These are phyloP conservation scores for Myotis pilosus DNA, from an alignment of 2,797 vertebrate genomes.

Conservation along the genomic window DNA sequence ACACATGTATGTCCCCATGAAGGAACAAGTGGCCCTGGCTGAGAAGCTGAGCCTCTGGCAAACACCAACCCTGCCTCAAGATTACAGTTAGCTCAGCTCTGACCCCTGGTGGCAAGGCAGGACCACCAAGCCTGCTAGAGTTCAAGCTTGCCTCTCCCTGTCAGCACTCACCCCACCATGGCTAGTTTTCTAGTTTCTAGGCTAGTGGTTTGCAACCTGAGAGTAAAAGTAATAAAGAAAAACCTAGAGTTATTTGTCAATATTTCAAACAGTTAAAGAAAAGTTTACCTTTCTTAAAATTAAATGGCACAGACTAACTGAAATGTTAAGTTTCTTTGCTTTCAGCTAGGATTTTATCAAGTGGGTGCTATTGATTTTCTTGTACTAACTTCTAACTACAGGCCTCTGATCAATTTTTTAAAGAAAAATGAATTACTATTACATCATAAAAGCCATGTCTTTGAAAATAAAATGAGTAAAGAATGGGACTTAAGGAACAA, in stretches of 20 bases:
- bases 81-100: neutral
- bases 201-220: neutral
- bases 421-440: constrained; percentile 6
- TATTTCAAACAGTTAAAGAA: constrained; percentile 20
- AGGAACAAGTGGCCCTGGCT: neutral
- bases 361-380: neutral
- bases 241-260: neutral
- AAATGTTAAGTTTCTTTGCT: constrained; percentile 28
- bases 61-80: neutral
- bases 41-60: neutral
- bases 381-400: constrained; percentile 24
- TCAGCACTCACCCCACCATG: neutral
- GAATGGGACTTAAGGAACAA: neutral
- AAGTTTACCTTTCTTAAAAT: constrained; percentile 56
- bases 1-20: neutral
- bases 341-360: constrained; percentile 37
- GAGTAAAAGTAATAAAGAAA: neutral
- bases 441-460: neutral
- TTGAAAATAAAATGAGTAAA: constrained; percentile 35
- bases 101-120: neutral
- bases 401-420: constrained; percentile 10
- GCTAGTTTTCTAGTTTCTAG: neutral
- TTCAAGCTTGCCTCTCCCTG: neutral
- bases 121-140: neutral
- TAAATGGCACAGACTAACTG: constrained; percentile 31